phyloP scores from a whole-genome alignment of 2,797 vertebrate genomes.

The Sebastes minor region DNA sequence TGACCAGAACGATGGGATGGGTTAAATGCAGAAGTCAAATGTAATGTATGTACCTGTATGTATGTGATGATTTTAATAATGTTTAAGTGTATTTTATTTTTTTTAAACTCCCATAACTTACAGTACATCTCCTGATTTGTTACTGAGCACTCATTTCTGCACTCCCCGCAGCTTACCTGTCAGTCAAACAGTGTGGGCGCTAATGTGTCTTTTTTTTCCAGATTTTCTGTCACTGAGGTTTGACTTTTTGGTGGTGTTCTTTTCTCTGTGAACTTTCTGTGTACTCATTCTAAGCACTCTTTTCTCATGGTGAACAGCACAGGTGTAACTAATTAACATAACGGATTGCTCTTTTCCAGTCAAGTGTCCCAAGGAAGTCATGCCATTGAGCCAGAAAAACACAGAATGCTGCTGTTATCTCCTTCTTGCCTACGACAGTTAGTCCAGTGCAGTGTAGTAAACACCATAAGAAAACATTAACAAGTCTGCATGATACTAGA shows the following conservation, averaged over 20 bases:
- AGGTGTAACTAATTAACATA: not conserved
- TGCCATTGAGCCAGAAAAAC: not conserved
- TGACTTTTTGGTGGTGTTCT: too few relatives aligned
- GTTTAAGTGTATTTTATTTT: too few relatives aligned
- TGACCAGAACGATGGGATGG: too few relatives aligned
- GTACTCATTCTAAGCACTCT: not conserved
- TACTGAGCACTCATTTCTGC: not conserved
- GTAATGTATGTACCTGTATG: too few relatives aligned
- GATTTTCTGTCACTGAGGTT: too few relatives aligned
- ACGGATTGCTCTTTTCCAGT: not conserved
- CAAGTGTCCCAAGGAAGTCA: not conserved
- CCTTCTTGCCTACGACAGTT: not conserved
- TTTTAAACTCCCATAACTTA: not conserved
- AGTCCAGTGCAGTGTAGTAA: not conserved
- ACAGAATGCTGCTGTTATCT: not conserved
- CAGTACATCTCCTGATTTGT: not conserved
- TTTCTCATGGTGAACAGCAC: not conserved
- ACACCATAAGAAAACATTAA: slow-evolving; percentile 44
- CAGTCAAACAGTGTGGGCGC: slow-evolving; percentile 10
- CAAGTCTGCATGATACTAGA: not conserved
- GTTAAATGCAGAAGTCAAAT: too few relatives aligned
- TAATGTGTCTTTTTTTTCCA: not conserved
- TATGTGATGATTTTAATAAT: too few relatives aligned
- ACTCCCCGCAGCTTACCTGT: not conserved
- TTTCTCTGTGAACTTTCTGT: not conserved